Conservation (phyloP, 30 jellyfish, hydroid and myxozoan species). For the Cassiopea xamachana region DNA sequence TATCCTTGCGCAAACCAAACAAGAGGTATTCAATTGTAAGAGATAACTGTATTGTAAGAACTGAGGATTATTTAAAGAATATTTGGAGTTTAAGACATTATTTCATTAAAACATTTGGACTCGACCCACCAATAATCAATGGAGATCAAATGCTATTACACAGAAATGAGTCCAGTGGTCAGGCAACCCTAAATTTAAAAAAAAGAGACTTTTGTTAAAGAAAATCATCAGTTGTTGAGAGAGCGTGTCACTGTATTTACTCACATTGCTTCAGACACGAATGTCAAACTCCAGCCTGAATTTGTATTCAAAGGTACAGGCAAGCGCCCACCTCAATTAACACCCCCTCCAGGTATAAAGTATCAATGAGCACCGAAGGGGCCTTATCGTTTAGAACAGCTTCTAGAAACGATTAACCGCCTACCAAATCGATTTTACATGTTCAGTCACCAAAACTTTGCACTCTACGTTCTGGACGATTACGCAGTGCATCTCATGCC, state of each 20-base stretch:
- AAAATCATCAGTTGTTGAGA: background rate
- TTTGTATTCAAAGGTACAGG: conserved; percentile 42
- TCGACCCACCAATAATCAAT: conserved; percentile 53
- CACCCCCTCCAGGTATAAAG: conserved; percentile 11
- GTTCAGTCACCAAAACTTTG: too few species aligned
- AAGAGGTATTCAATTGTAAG: too few species aligned
- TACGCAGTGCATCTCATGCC: too few species aligned
- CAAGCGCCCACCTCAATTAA: conserved; percentile 18
- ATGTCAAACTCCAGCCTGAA: conserved; percentile 7
- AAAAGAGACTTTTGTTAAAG: background rate
- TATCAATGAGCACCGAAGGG: background rate
- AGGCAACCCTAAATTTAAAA: background rate
- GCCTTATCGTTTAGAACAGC: conserved; percentile 46
- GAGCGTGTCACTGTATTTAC: background rate
- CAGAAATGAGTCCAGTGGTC: conserved; percentile 5
- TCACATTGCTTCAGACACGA: background rate
- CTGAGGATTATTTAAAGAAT: too few species aligned
- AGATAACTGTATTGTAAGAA: too few species aligned
- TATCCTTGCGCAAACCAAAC: too few species aligned
- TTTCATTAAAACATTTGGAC: conserved; percentile 12
- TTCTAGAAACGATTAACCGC: conserved; percentile 48
- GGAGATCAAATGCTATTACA: conserved; percentile 52
- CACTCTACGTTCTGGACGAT: too few species aligned
- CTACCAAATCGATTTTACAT: background rate
- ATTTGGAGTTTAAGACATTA: background rate